Evolutionary conservation across 2,888 invertebrate species (phyloP), one percentile per base, ranked within the genome.

Genomic region (Eristalis arbustorum): DNA sequence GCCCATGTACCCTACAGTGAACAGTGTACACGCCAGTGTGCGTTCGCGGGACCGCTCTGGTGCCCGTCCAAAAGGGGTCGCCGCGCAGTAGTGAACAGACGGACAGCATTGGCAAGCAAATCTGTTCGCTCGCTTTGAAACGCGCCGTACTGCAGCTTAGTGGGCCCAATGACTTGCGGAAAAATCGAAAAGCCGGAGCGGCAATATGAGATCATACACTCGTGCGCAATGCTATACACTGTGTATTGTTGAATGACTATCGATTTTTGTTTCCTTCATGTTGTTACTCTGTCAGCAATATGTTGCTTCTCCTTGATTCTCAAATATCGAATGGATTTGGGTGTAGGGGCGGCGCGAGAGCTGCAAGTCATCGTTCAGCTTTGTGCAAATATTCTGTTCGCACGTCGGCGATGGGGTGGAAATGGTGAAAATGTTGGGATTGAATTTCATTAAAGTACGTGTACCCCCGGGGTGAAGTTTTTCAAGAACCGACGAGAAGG

Each of bases 231-330:
- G 37, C 66, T 37, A 28, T 34, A 64, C 22, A 42, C 13, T 67
- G 64, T 74, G 69, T 74, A 71, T 57, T 62, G 40, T 62, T 75
- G 69, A 62, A 78, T 87, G 87, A 87, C 74, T 69, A 18, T 64
- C 72, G 31, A 56, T 80, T 72, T 85, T 66, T 77, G 23, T 59
- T 31, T 62, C 40, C 1, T 57, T 64, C 56, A 49, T 74, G 82
- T 74, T 81, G 85, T 78, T 75, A 78, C 62, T 67, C 67, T 87
- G 75, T 87, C 74, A 83, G 83, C 75, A 83, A 75, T 79, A 82
- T 87, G 85, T 87, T 87, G 78, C 82, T 77, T 82, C 78, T 82
- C 81, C 76, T 73, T 77, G 81, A 85, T 85, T 81, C 76, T 84
- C 62, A 49, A 77, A 85, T 76, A 85, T 74, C 61, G 69, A 82